A percentile compares a stretch with the other conserved stretches of the same genome.
Evolutionary conservation across 1,140 invertebrate species (phyloP).

Genomic region (Cotesia typhae): DNA sequence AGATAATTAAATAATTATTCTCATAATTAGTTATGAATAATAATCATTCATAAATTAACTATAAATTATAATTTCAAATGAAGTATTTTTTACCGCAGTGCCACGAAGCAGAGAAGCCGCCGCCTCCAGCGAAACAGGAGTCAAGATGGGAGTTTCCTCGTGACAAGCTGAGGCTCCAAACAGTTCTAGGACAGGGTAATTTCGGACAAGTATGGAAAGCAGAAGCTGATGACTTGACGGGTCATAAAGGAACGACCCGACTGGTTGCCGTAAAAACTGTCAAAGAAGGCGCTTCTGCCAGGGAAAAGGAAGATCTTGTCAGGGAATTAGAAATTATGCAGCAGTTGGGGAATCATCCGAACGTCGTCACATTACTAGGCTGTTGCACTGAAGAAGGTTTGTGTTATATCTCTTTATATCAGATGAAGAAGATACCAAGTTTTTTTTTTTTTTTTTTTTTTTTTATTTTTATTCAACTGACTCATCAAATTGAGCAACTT

Average conservation of each 20-base stretch:
- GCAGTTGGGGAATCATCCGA: constrained; percentile 83
- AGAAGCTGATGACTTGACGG: constrained; percentile 80
- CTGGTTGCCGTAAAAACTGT: constrained; percentile 85
- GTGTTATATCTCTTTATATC: constrained; percentile 13
- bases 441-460: no score
- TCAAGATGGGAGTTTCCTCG: constrained; percentile 81
- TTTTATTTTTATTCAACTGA: no score
- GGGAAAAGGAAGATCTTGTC: constrained; percentile 81
- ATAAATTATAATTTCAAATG: constrained; percentile 24
- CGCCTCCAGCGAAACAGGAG: constrained; percentile 66
- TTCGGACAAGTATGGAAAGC: constrained; percentile 89
- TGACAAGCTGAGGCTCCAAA: constrained; percentile 80
- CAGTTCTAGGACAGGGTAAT: constrained; percentile 82
- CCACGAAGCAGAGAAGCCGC: constrained; percentile 63
- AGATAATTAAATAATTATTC: no score
- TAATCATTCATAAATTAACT: no score
- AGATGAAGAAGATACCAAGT: no score
- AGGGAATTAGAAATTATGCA: constrained; percentile 85
- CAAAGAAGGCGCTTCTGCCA: constrained; percentile 76
- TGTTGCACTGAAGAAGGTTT: constrained; percentile 85
- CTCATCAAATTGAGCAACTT: no score
- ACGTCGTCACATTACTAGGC: constrained; percentile 84
- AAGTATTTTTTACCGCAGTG: constrained; percentile 49
- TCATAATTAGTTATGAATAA: not conserved
- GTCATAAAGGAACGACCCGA: constrained; percentile 78